phyloP scores from a whole-genome alignment of 2,113 vertebrate genomes.

The Pluvianellus socialis region DNA sequence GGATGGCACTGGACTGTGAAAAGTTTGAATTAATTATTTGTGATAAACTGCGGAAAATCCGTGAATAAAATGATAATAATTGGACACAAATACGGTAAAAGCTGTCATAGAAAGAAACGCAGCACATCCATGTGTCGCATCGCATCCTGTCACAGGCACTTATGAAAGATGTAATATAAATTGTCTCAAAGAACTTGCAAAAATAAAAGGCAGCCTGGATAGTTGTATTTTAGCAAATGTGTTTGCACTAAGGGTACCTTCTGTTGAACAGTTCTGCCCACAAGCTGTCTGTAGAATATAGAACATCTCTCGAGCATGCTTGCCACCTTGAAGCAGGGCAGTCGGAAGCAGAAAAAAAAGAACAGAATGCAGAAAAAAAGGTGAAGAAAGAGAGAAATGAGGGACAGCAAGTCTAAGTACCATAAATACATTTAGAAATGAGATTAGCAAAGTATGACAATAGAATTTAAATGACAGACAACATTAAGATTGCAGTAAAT shows the following conservation, averaged over 20 bases:
- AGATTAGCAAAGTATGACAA: slow-evolving; percentile 84
- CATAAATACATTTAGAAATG: slow-evolving; percentile 85
- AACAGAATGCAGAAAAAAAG: slow-evolving; percentile 81
- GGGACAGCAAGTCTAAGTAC: slow-evolving; percentile 83
- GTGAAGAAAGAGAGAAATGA: slow-evolving; percentile 85
- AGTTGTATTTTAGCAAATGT: slow-evolving; percentile 81
- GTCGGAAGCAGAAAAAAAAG: slow-evolving; percentile 84
- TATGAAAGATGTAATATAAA: slow-evolving; percentile 78
- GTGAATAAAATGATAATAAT: slow-evolving; percentile 66
- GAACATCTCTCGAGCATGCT: slow-evolving; percentile 98
- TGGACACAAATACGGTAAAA: slow-evolving; percentile 62
- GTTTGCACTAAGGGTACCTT: slow-evolving; percentile 93
- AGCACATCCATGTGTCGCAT: slow-evolving; percentile 72
- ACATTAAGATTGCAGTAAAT: slow-evolving; percentile 80
- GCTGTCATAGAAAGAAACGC: slow-evolving; percentile 66
- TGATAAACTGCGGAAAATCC: slow-evolving; percentile 56
- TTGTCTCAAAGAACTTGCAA: slow-evolving; percentile 67
- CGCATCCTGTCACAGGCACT: slow-evolving; percentile 76
- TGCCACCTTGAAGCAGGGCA: slow-evolving; percentile 95
- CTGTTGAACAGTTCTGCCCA: slow-evolving; percentile 98
- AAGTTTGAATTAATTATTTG: slow-evolving; percentile 61
- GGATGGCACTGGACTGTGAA: slow-evolving; percentile 56
- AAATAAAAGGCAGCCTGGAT: slow-evolving; percentile 78
- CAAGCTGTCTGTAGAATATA: slow-evolving; percentile 97
- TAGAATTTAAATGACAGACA: slow-evolving; percentile 84